Percentiles rank a stretch among this genome's conserved stretches.
These are phyloP conservation scores for Camponotus floridanus DNA, from an alignment of 1,140 invertebrate species.

Conservation along the genomic window DNA sequence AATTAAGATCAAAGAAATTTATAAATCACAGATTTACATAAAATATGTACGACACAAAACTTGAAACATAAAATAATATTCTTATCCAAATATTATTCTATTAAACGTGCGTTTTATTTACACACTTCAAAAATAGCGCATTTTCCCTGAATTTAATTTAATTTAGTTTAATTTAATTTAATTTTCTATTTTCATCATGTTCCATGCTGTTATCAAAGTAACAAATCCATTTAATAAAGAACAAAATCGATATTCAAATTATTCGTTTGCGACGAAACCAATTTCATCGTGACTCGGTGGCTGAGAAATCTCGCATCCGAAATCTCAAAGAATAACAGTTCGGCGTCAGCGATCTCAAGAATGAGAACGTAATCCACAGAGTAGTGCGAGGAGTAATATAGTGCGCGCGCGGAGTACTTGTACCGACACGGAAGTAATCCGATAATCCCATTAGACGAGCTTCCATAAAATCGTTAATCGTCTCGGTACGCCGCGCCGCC, in stretches of 20 bases:
- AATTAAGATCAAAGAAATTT: background rate
- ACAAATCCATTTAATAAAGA: slow-evolving; percentile 19
- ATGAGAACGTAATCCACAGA: slow-evolving; percentile 69
- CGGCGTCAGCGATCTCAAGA: slow-evolving; percentile 64
- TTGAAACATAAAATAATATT: background rate
- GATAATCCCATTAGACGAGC: slow-evolving; percentile 75
- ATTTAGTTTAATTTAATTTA: background rate
- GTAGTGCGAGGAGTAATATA: slow-evolving; percentile 67
- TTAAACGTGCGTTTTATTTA: background rate
- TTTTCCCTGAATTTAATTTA: background rate
- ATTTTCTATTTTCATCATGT: background rate
- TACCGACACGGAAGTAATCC: slow-evolving; percentile 73
- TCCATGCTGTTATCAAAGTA: background rate
- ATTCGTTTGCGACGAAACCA: slow-evolving; percentile 28
- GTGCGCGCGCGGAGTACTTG: slow-evolving; percentile 59
- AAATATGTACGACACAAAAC: background rate
- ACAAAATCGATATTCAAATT: background rate
- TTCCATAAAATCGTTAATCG: slow-evolving; percentile 77
- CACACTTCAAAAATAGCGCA: background rate
- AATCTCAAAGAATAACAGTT: slow-evolving; percentile 19
- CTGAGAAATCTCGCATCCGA: background rate
- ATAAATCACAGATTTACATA: background rate
- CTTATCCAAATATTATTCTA: background rate
- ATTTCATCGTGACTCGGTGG: background rate
- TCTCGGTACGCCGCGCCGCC: slow-evolving; percentile 49